Conservation (phyloP, 2,113 vertebrate genomes). For the Condylura cristata region DNA sequence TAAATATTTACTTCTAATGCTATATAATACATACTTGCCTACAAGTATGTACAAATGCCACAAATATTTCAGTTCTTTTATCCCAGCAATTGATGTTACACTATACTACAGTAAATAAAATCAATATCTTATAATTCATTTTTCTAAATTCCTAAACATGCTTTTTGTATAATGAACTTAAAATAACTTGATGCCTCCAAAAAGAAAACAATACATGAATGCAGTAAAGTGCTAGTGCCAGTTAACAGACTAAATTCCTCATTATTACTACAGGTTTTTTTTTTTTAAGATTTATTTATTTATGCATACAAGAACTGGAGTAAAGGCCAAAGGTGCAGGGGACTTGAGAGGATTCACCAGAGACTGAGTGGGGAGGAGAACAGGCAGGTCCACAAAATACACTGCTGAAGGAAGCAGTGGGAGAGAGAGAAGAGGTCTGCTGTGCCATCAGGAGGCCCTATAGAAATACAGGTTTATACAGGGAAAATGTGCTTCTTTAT, state of each 20-base stretch:
- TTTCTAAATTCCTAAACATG: background rate
- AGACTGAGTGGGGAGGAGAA: too few species aligned
- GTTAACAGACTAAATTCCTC: background rate
- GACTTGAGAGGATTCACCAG: too few species aligned
- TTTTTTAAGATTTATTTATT: too few species aligned
- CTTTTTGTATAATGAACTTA: conserved; percentile 27
- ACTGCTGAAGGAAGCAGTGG: too few species aligned
- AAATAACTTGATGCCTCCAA: background rate
- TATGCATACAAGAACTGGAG: too few species aligned
- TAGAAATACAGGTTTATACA: background rate
- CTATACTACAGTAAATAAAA: conserved; percentile 19
- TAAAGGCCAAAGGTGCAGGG: too few species aligned
- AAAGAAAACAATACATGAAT: background rate
- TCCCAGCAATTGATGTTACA: background rate
- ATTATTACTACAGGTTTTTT: background rate
- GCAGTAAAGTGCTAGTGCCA: background rate
- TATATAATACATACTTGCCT: conserved; percentile 26
- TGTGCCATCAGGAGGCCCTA: too few species aligned
- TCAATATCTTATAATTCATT: background rate
- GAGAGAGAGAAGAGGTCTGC: too few species aligned
- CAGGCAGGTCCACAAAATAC: too few species aligned
- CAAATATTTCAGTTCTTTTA: conserved; percentile 19
- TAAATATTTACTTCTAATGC: conserved; percentile 3
- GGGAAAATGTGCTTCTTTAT: background rate
- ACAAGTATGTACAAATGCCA: conserved; percentile 10